Conservation (phyloP, 2,888 invertebrate genomes). For the Philereme transversata region DNA sequence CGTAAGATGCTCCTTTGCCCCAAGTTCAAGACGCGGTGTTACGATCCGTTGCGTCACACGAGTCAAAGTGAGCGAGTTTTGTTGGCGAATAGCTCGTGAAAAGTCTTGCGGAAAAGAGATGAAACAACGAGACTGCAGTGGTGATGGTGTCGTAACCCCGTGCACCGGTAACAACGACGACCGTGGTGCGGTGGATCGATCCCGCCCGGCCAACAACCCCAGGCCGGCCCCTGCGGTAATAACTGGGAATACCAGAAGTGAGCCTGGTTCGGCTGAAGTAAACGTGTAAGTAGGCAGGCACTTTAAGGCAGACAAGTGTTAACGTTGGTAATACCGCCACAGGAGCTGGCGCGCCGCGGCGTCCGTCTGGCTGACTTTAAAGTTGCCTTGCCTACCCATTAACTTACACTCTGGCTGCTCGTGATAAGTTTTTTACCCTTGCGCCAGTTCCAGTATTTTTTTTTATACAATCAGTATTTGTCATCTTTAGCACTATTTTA, state of each 20-base stretch:
- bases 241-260: conserved; percentile 78
- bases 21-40: conserved; percentile 13
- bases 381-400: conserved; percentile 14
- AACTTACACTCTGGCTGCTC: conserved; percentile 10
- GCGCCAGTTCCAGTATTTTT: too few relatives aligned
- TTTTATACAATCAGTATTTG: background rate
- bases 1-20: conserved; percentile 20
- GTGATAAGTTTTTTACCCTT: too few relatives aligned
- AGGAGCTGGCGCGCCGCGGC: conserved; percentile 50
- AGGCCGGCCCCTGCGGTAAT: conserved; percentile 69
- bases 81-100: conserved; percentile 33
- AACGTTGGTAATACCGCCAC: conserved; percentile 70
- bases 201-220: conserved; percentile 78
- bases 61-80: conserved; percentile 31
- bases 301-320: conserved; percentile 45
- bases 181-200: conserved; percentile 75
- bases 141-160: conserved; percentile 67
- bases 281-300: conserved; percentile 40
- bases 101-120: conserved; percentile 40
- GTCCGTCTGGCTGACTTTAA: conserved; percentile 61
- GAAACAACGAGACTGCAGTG: conserved; percentile 56
- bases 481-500: background rate
- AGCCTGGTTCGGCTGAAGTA: conserved; percentile 45
- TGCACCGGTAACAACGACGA: conserved; percentile 67
- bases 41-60: conserved; percentile 32